A percentile compares a stretch with the other conserved stretches of the same genome.
Conservation (phyloP, 92 coral and sea anemone genomes). For the Muricea muricata region DNA sequence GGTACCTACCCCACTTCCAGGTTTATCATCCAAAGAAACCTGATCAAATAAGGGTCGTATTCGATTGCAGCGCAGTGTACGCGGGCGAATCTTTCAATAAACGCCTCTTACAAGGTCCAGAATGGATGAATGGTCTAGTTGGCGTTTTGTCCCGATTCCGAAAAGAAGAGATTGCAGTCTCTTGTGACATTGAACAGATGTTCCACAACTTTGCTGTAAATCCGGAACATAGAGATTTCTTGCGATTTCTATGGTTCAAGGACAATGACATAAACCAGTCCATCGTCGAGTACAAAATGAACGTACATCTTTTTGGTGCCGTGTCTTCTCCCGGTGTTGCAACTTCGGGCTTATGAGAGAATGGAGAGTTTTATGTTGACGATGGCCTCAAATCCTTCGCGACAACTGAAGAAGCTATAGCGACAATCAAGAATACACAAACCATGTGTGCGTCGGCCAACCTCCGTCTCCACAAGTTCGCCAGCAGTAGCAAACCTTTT, state of each 20-base stretch:
- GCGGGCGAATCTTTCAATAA: background rate
- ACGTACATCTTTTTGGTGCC: slow-evolving; percentile 41
- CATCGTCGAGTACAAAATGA: slow-evolving; percentile 22
- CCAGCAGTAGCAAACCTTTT: slow-evolving; percentile 47
- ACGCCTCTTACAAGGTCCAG: slow-evolving; percentile 24
- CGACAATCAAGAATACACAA: slow-evolving; percentile 37
- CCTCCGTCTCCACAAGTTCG: slow-evolving; percentile 59
- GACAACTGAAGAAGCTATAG: slow-evolving; percentile 39
- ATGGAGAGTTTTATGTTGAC: slow-evolving; percentile 70
- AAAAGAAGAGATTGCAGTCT: slow-evolving; percentile 62
- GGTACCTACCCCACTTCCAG: slow-evolving; percentile 15
- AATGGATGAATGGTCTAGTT: slow-evolving; percentile 49
- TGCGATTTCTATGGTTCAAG: slow-evolving; percentile 66
- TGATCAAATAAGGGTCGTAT: background rate
- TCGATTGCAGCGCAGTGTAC: slow-evolving; percentile 15
- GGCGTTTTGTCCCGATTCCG: slow-evolving; percentile 72
- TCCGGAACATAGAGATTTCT: slow-evolving; percentile 55
- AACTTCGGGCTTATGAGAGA: slow-evolving; percentile 1
- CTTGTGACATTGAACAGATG: slow-evolving; percentile 73
- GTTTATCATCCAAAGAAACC: slow-evolving; percentile 13
- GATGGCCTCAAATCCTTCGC: slow-evolving; percentile 56
- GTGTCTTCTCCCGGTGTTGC: slow-evolving; percentile 18
- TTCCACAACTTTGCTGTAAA: slow-evolving; percentile 64
- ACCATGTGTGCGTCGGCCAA: slow-evolving; percentile 36
- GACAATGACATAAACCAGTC: background rate